Evolutionary conservation across 1,140 invertebrate genomes (phyloP).

Genomic region (Lysiphlebus fabarum): DNA sequence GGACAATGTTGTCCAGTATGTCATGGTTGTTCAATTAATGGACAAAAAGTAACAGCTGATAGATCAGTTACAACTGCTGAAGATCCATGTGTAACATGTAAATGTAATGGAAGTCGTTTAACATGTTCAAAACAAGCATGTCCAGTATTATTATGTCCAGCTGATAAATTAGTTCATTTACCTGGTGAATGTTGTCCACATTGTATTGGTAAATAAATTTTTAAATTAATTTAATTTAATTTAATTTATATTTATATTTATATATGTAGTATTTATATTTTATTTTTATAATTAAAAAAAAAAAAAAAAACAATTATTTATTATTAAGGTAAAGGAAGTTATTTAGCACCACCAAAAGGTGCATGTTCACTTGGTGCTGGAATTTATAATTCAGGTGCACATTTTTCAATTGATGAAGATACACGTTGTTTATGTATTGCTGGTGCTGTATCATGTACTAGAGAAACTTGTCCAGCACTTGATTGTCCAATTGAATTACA

Average conservation of each 20-base stretch:
- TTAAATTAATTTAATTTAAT: constrained; percentile 40
- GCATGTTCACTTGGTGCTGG: constrained; percentile 68
- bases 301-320: no score
- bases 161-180: constrained; percentile 62
- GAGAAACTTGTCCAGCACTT: constrained; percentile 77
- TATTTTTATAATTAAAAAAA: no score
- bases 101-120: constrained; percentile 71
- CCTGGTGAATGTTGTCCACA: constrained; percentile 80
- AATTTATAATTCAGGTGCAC: constrained; percentile 59
- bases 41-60: constrained; percentile 65
- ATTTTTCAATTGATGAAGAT: constrained; percentile 72
- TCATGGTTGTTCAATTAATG: constrained; percentile 74
- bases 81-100: constrained; percentile 84
- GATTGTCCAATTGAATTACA: constrained; percentile 73
- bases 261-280: no score
- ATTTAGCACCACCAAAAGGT: constrained; percentile 54
- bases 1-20: constrained; percentile 84
- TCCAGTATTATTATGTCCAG: constrained; percentile 75
- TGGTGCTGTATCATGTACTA: constrained; percentile 72
- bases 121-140: constrained; percentile 81
- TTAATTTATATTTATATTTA: constrained; percentile 30
- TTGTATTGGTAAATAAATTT: constrained; percentile 62
- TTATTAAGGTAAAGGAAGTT: constrained; percentile 39
- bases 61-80: constrained; percentile 72
- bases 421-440: constrained; percentile 78